Evolutionary conservation across 2,888 invertebrate genomes (phyloP), one percentile per base, ranked within the genome.

Genomic region (Sinohyriopsis cumingii): DNA sequence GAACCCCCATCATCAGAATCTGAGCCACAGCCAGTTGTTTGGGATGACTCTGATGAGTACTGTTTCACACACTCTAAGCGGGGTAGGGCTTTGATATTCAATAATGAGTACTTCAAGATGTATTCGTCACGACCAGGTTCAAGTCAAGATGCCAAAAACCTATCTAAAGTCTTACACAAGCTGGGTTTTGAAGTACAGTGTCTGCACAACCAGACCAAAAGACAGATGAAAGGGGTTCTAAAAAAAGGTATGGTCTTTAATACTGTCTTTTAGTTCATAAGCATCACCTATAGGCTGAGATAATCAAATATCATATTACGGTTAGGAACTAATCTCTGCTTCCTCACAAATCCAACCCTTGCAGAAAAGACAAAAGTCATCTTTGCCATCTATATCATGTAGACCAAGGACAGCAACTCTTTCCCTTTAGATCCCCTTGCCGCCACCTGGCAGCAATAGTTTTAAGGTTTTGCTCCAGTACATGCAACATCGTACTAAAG

Each of bases 41-140:
- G 67, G 75, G 77, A 77, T 67, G 69, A 71, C 19, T 61, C 76
- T 12, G 77, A 81, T 63, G 94, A 94, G 86, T 97, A 97, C 89
- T 95, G 95, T 81, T 96, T 96, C 95, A 93, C 93, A 82, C 95
- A 96, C 88, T 71, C 79, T 33, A 92, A 93, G 75, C 93, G 96
- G 67, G 97, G 97, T 15, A 90, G 93, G 79, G 97, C 97, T 12
- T 89, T 96, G 19, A 95, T 98, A 86, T 95, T 97, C 86, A 97
- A 97, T 89, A 96, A 97, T 88, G 95, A 95, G 90, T 91, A 92
- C 86, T 97, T 97, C 86, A 93, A 83, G 90, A 72, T 76, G 18
- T 78, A 82, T 45, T 86, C 88, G 3, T 68, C 79, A 18, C 76
- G 90, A 57, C 92, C 93, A 78, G 98, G 97, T 1, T 97, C 97